Conservation (phyloP, 2,797 vertebrate genomes). For the Chromis chromis region DNA sequence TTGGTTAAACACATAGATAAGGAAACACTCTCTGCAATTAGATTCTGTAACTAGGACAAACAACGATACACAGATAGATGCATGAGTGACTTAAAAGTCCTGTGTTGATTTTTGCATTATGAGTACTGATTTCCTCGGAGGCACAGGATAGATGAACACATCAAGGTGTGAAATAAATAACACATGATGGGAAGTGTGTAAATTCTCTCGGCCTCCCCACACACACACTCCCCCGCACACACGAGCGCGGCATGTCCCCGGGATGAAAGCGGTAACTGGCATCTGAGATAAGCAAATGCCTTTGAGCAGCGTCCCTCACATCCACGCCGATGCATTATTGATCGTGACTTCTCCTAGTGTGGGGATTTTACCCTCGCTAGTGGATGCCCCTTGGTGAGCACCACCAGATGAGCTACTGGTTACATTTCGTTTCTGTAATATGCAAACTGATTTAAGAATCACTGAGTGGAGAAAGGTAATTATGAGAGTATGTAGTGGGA, state of each 20-base stretch:
- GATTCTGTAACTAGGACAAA: constrained; percentile 51
- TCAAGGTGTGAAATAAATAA: constrained; percentile 82
- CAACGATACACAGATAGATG: constrained; percentile 31
- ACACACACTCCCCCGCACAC: constrained; percentile 58
- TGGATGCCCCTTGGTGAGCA: constrained; percentile 66
- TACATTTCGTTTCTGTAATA: constrained; percentile 55
- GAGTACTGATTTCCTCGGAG: constrained; percentile 71
- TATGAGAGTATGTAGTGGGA: constrained; percentile 12
- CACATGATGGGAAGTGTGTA: constrained; percentile 79
- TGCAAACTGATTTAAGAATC: constrained; percentile 58
- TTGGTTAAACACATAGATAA: constrained; percentile 21
- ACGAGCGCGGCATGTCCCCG: constrained; percentile 71
- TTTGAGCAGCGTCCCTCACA: constrained; percentile 84
- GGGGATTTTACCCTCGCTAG: constrained; percentile 70
- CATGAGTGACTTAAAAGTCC: constrained; percentile 64
- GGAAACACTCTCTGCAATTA: constrained; percentile 24
- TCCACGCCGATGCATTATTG: constrained; percentile 85
- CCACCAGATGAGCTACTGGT: constrained; percentile 68
- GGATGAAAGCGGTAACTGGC: constrained; percentile 87
- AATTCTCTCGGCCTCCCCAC: constrained; percentile 70
- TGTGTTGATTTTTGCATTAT: constrained; percentile 68
- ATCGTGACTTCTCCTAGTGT: constrained; percentile 79
- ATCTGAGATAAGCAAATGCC: constrained; percentile 86
- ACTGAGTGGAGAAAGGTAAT: constrained; percentile 37
- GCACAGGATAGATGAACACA: constrained; percentile 76